Evolutionary conservation across 2,888 invertebrate species (phyloP).

Genomic region (Apotomis betuletana): DNA sequence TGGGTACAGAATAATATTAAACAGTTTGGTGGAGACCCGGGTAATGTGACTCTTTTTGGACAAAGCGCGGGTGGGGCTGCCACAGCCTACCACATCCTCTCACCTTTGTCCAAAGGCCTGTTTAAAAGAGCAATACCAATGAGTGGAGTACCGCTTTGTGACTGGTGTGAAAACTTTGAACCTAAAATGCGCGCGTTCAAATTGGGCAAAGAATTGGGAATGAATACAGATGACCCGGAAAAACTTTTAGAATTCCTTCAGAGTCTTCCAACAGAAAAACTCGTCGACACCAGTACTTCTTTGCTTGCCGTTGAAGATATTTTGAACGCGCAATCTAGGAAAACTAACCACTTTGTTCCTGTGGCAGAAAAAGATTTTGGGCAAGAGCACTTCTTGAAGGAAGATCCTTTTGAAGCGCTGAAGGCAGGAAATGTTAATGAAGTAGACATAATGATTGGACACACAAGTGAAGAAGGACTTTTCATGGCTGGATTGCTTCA

Average conservation of each 20-base stretch:
- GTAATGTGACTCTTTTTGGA: conserved; percentile 61
- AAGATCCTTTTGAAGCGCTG: conserved; percentile 31
- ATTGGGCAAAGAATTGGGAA: conserved; percentile 58
- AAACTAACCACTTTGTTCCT: conserved; percentile 27
- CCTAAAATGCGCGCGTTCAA: conserved; percentile 55
- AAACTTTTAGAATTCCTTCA: conserved; percentile 60
- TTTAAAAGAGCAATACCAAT: conserved; percentile 57
- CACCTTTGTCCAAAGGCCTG: conserved; percentile 59
- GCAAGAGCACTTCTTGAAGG: conserved; percentile 28
- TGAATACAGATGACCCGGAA: conserved; percentile 55
- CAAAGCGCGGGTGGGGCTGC: conserved; percentile 60
- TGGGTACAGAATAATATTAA: conserved; percentile 62
- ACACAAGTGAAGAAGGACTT: conserved; percentile 86
- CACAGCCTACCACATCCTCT: conserved; percentile 52
- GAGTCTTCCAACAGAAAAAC: conserved; percentile 53
- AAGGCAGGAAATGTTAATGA: conserved; percentile 62
- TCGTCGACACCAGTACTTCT: conserved; percentile 51
- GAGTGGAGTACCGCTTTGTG: conserved; percentile 58
- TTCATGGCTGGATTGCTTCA: neutral
- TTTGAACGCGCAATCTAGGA: conserved; percentile 13
- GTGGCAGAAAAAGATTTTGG: conserved; percentile 38
- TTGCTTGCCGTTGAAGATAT: conserved; percentile 54
- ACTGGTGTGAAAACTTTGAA: conserved; percentile 56
- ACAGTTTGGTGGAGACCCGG: conserved; percentile 58
- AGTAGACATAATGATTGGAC: conserved; percentile 86